A percentile compares a stretch with the other conserved stretches of the same genome.
Conservation (phyloP, 2,113 vertebrate species). For the Trematomus loennbergii region DNA sequence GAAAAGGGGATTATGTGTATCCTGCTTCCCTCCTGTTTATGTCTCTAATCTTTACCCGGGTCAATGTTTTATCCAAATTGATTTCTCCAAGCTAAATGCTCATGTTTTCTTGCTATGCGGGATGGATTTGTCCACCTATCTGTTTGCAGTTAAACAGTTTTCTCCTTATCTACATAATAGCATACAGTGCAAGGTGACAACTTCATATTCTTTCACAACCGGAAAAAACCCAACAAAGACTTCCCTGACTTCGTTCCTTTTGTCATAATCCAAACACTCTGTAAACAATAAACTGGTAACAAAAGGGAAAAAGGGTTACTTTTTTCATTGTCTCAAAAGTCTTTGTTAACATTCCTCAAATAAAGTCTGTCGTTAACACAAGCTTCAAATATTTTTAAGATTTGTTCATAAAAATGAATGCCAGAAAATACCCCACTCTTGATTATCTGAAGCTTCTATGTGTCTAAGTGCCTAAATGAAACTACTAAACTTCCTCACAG, state of each 20-base stretch:
- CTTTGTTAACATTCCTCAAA: too few species aligned
- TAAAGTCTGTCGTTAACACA: too few species aligned
- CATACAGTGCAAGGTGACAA: slow-evolving; percentile 37
- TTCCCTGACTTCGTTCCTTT: neutral
- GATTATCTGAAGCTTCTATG: too few species aligned
- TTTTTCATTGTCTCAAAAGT: too few species aligned
- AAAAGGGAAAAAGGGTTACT: too few species aligned
- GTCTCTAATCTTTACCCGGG: slow-evolving; percentile 76
- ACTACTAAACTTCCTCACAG: too few species aligned
- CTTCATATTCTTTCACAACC: slow-evolving; percentile 47
- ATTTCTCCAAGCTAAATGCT: slow-evolving; percentile 73
- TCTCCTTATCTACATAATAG: slow-evolving; percentile 56
- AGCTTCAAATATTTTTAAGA: too few species aligned
- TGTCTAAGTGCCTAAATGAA: too few species aligned
- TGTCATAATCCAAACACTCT: neutral
- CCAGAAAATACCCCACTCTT: too few species aligned
- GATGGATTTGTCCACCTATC: slow-evolving; percentile 28
- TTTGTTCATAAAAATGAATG: too few species aligned
- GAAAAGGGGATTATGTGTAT: slow-evolving; percentile 79
- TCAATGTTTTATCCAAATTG: slow-evolving; percentile 82
- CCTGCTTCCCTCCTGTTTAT: slow-evolving; percentile 68
- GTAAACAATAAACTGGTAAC: neutral
- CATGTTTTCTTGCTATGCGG: slow-evolving; percentile 29
- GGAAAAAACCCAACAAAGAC: slow-evolving; percentile 12
- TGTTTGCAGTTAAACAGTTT: slow-evolving; percentile 43